A percentile compares a stretch with the other conserved stretches of the same genome.
These are phyloP conservation scores for Rattus rattus DNA, from an alignment of 2,113 vertebrate genomes.

Conservation along the genomic window DNA sequence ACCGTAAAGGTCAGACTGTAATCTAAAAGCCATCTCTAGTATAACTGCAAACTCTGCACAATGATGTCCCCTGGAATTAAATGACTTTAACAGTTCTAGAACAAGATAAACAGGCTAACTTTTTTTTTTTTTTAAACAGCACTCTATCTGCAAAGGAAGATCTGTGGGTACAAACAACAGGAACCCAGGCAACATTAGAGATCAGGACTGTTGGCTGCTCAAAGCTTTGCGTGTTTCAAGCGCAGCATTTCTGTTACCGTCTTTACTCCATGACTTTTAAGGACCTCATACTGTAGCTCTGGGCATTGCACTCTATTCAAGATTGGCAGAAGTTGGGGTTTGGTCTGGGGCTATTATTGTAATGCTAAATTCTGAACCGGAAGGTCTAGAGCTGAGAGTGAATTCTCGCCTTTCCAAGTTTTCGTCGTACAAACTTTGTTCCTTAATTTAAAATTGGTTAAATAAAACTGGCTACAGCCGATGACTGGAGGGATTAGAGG, in stretches of 20 bases:
- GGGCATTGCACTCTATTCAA: not conserved
- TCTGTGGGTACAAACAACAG: conserved; percentile 22
- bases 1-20: conserved; percentile 67
- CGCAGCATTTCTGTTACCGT: not conserved
- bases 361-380: too few species aligned
- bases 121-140: not conserved
- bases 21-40: conserved; percentile 52
- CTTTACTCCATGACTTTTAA: not conserved
- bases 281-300: not conserved
- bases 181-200: conserved; percentile 1
- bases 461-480: too few species aligned
- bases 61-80: conserved; percentile 53
- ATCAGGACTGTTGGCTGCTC: not conserved
- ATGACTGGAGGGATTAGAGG: too few species aligned
- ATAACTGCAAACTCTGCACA: conserved; percentile 46
- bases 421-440: too few species aligned
- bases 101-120: conserved; percentile 35
- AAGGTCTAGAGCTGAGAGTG: too few species aligned
- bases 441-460: too few species aligned
- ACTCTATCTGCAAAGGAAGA: not conserved
- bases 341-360: too few species aligned
- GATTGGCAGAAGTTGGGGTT: not conserved
- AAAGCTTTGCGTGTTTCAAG: not conserved
- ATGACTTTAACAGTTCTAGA: conserved; percentile 40
- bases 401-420: too few species aligned